Base-by-base conservation (phyloP, 2,888 invertebrate species). In the Allolobophora icterica region DNA sequence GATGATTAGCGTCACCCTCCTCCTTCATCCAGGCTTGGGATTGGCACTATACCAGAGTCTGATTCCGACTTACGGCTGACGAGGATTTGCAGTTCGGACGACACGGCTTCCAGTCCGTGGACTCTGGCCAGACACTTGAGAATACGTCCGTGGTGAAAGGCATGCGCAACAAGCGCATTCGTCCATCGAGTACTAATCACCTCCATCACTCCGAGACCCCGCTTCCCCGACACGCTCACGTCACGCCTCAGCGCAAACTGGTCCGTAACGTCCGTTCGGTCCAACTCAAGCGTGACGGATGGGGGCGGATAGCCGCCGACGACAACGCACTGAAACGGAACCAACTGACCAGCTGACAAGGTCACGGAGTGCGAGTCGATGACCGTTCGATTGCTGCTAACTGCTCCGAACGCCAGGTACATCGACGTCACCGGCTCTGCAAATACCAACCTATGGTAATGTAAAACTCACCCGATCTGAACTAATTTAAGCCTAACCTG, bases 241-340 rank as follows among this genome's bases (percentile, higher is more conserved):
- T 30, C 71, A n/a, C 58, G 38, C 34, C 38, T 33, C 52, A 38
- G 52, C 30, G 52, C n/a, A 35, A 90, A 90, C 21, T 30, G 52
- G 33, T 58, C 24, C 34, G 90, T 90, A 71, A 90, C 58, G 58
- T 90, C 71, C n/a, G 58, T 45, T 19, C 90, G 19, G 15, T 83
- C 90, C 30, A 90, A 17, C n/a, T 71, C 52, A 1, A 90, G n/a
- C 71, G 52, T 83, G 13, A 90, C 90, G 19, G 52, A n/a, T 5
- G 90, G 90, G 21, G 52, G 71, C 19, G 90, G 90, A 90, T 58
- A 58, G 33, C 90, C 90, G 19, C 90, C 90, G 30, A 90, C n/a
- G 45, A 90, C 71, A n/a, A 90, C 58, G 90, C 90, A 90, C 90
- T 90, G 58, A 35, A 90, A 90, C 21, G 52, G 35, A 45, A 38